These are phyloP conservation scores for Actenoides hombroni DNA, from an alignment of 2,113 vertebrate species.

Conservation along the genomic window DNA sequence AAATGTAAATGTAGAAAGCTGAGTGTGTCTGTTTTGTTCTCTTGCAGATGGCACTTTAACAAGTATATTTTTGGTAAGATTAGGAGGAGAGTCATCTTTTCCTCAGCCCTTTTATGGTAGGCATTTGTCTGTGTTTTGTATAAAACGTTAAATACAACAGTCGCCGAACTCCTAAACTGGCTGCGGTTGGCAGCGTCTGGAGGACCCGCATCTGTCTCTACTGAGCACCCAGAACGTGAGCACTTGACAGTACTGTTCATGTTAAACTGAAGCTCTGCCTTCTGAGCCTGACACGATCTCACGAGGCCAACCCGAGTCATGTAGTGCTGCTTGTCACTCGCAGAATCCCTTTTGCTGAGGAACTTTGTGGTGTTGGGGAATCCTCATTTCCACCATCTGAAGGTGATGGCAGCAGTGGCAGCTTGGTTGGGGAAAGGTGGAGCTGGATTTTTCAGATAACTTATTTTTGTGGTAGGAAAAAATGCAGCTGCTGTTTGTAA, in stretches of 20 bases:
- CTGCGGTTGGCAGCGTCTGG: not conserved
- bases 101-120: constrained; percentile 33
- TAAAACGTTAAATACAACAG: not conserved
- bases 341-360: not conserved
- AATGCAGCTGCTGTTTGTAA: not conserved
- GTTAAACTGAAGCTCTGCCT: not conserved
- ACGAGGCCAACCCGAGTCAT: not conserved
- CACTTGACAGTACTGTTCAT: not conserved
- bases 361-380: accelerated
- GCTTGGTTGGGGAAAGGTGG: not conserved
- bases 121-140: constrained; percentile 19
- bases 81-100: constrained; percentile 41
- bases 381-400: not conserved
- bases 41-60: constrained; percentile 66
- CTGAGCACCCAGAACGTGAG: not conserved
- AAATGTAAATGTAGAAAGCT: constrained; percentile 9
- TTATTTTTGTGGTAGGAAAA: not conserved
- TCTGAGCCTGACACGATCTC: not conserved
- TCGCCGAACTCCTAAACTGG: not conserved
- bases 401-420: accelerated
- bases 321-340: not conserved
- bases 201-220: not conserved
- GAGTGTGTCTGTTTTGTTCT: constrained; percentile 25
- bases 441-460: not conserved
- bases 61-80: constrained; percentile 52